Percentiles rank a stretch among this genome's conserved stretches.
Evolutionary conservation across 2,888 invertebrate genomes (phyloP).

Genomic region (Luperina nickerlii): DNA sequence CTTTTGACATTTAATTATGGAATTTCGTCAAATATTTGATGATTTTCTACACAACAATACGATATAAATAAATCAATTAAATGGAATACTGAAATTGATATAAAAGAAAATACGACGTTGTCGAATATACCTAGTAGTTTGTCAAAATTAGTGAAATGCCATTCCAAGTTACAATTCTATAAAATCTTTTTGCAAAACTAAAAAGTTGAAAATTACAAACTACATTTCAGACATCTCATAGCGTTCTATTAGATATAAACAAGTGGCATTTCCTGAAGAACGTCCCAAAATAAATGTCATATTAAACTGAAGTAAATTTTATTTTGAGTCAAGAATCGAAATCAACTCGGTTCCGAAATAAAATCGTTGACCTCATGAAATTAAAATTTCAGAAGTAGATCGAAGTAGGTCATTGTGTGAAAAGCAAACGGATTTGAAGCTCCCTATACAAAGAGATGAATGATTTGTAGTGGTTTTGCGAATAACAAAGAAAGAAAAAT

Average conservation of each 20-base stretch:
- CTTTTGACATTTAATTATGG: constrained; percentile 39
- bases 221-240: background rate
- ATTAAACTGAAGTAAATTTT: constrained; percentile 40
- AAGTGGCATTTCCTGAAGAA: constrained; percentile 34
- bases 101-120: background rate
- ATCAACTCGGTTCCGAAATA: constrained; percentile 39
- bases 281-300: constrained; percentile 32
- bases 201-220: background rate
- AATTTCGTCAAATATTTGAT: constrained; percentile 17
- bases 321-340: constrained; percentile 51
- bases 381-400: constrained; percentile 49
- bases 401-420: constrained; percentile 56
- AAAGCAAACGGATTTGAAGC: constrained; percentile 31
- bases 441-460: constrained; percentile 22
- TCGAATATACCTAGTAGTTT: background rate
- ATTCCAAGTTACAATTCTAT: constrained; percentile 14
- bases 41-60: background rate
- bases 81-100: background rate
- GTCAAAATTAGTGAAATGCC: background rate
- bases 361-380: constrained; percentile 49
- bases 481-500: constrained; percentile 13
- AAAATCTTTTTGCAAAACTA: background rate
- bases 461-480: constrained; percentile 26
- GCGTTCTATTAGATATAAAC: background rate
- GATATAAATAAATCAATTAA: background rate